Evolutionary conservation across 2,888 invertebrate genomes (phyloP), one percentile per base, ranked within the genome.

Genomic region (Labia minor): DNA sequence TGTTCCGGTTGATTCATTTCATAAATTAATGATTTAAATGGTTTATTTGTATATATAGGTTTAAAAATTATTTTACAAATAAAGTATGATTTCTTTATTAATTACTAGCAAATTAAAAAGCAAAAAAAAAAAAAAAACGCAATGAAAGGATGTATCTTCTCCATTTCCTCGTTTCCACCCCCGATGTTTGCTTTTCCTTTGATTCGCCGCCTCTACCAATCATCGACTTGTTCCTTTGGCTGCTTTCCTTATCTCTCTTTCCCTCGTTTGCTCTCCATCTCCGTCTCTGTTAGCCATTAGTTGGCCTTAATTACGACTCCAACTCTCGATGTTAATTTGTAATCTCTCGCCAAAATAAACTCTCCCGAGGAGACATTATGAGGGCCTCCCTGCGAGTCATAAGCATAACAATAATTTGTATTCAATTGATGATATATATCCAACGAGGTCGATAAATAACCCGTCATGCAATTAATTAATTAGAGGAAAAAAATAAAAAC

Each of bases 301-400:
- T 49, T 49, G 49, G 49, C 49, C 49, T 49, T 49, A 49, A 49
- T 49, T 49, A 49, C 49, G 49, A 49, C 49, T 49, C 49, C 49
- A 49, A 14, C 6, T 49, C 49, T 49, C 49, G 49, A 49, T 49
- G 49, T 49, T 49, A 49, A 49, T 49, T 49, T 49, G 49, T 49
- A 49, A 49, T 49, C 49, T 49, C 49, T 49, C 49, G 49, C 49
- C 49, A 49, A 49, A 49, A 49, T 49, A 49, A 49, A 49, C 49
- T 49, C 49, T 49, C 49, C 49, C n/a, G 49, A 49, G 49, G 49
- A 49, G 49, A 49, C 49, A 49, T 49, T 49, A 49, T 49, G 49
- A 49, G 14, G 49, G 49, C 49, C 49, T 16, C 49, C 49, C 49
- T 49, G 49, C 2, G 16, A 49, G 49, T 49, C 4, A 16, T 49